Percentiles rank a stretch among this genome's conserved stretches.
Evolutionary conservation across 1,140 invertebrate species (phyloP).

Genomic region (Limonius californicus): DNA sequence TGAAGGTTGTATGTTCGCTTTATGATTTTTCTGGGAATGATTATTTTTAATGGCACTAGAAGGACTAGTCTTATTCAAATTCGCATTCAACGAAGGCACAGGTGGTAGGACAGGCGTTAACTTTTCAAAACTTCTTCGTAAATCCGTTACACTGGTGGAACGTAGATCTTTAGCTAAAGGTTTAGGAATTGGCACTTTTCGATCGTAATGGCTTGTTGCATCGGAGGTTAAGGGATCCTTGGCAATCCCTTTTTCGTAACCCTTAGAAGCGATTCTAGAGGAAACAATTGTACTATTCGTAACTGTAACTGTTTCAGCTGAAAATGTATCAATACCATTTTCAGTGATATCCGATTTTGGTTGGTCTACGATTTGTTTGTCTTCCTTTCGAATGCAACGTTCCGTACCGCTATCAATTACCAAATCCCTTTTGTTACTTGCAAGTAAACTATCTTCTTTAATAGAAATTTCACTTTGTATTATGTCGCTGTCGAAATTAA

Average conservation of each 20-base stretch:
- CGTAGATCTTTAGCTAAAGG: not conserved
- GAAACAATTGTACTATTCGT: not conserved
- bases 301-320: not conserved
- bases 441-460: not conserved
- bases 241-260: not conserved
- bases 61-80: no score
- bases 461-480: not conserved
- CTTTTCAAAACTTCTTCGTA: constrained; percentile 61
- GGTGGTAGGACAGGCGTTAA: constrained; percentile 17
- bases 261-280: not conserved
- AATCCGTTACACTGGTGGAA: constrained; percentile 54
- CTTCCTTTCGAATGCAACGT: not conserved
- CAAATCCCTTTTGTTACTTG: no score
- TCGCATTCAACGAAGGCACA: no score
- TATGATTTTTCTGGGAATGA: no score
- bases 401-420: not conserved
- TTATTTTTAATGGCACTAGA: no score
- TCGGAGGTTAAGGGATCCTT: no score
- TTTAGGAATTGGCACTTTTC: not conserved
- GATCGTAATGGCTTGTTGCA: no score
- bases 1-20: no score
- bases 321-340: not conserved
- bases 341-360: not conserved
- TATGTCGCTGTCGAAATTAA: not conserved
- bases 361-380: not conserved